Conservation (phyloP, 2,888 invertebrate species). For the Chirona hameri region DNA sequence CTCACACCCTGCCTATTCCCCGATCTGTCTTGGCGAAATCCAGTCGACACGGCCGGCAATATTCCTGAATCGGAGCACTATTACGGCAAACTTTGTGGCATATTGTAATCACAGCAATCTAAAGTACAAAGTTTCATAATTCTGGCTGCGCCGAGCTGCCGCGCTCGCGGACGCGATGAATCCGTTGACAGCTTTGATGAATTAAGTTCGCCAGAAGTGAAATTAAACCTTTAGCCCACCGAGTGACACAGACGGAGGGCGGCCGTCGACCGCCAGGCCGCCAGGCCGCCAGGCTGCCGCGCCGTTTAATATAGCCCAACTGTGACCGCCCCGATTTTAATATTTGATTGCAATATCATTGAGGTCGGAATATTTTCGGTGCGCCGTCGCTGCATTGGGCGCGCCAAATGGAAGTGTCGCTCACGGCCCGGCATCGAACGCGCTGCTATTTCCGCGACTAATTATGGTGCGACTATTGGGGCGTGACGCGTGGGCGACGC, state of each 20-base stretch:
- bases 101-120: conserved; percentile 29
- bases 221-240: neutral
- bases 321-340: conserved; percentile 11
- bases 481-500: no score
- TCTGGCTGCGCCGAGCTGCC: neutral
- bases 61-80: neutral
- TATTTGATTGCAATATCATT: conserved; percentile 12
- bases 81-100: conserved; percentile 28
- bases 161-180: neutral
- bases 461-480: neutral
- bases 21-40: neutral
- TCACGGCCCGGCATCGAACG: neutral
- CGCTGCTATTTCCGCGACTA: neutral
- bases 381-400: neutral
- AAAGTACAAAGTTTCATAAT: conserved; percentile 27
- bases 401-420: conserved; percentile 26
- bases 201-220: conserved; percentile 28
- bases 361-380: conserved; percentile 12
- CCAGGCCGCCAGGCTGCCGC: neutral
- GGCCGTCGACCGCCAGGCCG: neutral
- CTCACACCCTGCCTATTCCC: neutral
- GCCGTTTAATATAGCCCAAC: conserved; percentile 11
- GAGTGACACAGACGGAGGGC: neutral
- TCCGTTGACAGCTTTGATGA: conserved; percentile 24
- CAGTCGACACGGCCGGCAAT: neutral